These are phyloP conservation scores for Cebus imitator DNA, from an alignment of 2,113 vertebrate genomes.

Conservation along the genomic window DNA sequence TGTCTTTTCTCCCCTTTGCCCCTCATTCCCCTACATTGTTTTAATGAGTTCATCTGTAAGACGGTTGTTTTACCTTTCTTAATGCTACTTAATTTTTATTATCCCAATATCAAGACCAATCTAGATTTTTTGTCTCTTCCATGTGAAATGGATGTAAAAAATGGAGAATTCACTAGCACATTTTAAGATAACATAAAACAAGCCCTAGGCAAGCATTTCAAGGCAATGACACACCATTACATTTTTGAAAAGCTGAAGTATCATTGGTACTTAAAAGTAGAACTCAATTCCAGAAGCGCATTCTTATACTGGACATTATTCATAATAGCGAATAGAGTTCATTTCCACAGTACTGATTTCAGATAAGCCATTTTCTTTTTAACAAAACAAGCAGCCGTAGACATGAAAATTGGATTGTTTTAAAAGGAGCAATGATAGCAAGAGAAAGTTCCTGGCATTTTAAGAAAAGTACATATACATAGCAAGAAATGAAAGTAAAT, in stretches of 20 bases:
- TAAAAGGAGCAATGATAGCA: conserved; percentile 62
- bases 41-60: conserved; percentile 21
- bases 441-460: conserved; percentile 65
- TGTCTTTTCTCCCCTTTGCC: neutral
- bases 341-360: neutral
- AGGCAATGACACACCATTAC: neutral
- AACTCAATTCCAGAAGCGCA: neutral
- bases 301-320: neutral
- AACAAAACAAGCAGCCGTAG: conserved; percentile 50
- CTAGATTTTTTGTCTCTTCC: conserved; percentile 36
- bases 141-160: conserved; percentile 8
- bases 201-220: conserved; percentile 19
- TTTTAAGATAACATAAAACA: conserved; percentile 34
- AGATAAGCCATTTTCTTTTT: conserved; percentile 32
- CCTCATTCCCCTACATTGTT: neutral
- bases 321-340: neutral
- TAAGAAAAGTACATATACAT: conserved; percentile 43
- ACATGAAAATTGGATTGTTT: conserved; percentile 63
- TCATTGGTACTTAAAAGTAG: neutral
- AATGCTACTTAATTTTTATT: conserved; percentile 15
- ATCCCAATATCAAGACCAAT: neutral
- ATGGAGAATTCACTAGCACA: conserved; percentile 2
- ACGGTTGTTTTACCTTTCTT: neutral
- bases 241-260: conserved; percentile 27
- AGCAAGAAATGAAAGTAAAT: conserved; percentile 66